Evolutionary conservation across 1,140 invertebrate genomes (phyloP), one percentile per base, ranked within the genome.

Genomic region (Stenopsyche tienmushanensis): DNA sequence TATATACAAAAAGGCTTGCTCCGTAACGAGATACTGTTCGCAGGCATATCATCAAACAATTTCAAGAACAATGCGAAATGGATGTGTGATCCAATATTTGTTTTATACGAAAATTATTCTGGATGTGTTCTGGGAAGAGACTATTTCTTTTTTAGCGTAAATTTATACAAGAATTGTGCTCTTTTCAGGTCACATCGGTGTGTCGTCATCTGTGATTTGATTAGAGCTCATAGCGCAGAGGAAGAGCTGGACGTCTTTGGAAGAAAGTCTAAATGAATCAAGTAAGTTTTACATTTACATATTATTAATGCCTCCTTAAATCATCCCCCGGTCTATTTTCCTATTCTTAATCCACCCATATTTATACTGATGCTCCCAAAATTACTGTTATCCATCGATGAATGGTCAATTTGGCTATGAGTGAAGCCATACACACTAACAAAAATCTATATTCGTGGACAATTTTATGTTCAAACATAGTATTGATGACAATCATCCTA

Each of bases 241-340:
- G 5, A 15, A 5, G 44, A 15, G 10, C 17, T 8, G 44, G 18
- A 34, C 13, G 8, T 47, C 18, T 47, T 47, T 15, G 10, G 44
- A 47, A 39, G 5, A 20, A 18, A 20, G 44, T 20, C 7, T 47
- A 5, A 15, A 8, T 47, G 44, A 47, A 47, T 47, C 44, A 47
- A 47, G 44, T 47, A 15, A 47, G 44, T 47, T n/a, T n/a, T 39
- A 39, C 34, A 39, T 39, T 55, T 55, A 34, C 24, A 5, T 17
- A 3, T 24, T 39, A 39, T 39, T 17, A 1, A 20, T 34, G 18
- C 25, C 15, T 55, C 25, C 5, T 9, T 9, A 47, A 8, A n/a
- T n/a, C n/a, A n/a, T n/a, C n/a, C n/a, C n/a, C n/a, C n/a, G n/a
- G n/a, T n/a, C n/a, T n/a, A n/a, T n/a, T n/a, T n/a, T n/a, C n/a